phyloP scores from a whole-genome alignment of 2,888 invertebrate species.

The Neoaliturus tenellus region DNA sequence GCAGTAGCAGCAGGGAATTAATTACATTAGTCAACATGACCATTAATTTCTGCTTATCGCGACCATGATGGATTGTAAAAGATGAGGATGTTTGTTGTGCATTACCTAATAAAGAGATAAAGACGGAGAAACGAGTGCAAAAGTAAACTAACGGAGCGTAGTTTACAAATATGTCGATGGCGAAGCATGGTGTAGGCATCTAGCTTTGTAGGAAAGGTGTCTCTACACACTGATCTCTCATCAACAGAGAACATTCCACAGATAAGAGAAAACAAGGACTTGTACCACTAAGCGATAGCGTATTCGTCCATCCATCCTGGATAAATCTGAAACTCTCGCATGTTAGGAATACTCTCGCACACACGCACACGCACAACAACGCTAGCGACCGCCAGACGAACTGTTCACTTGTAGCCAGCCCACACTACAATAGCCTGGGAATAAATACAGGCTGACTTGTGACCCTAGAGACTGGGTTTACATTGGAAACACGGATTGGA shows the following conservation, averaged over 20 bases:
- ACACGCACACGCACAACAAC: neutral
- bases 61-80: too few species aligned
- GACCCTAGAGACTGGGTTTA: neutral
- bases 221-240: neutral
- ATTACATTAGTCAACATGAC: neutral
- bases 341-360: neutral
- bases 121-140: too few species aligned
- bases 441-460: slow-evolving; percentile 7
- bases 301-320: neutral
- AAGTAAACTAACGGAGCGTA: too few species aligned
- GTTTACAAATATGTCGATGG: too few species aligned
- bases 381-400: neutral
- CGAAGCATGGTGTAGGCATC: too few species aligned
- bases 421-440: neutral
- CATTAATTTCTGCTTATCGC: neutral
- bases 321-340: neutral
- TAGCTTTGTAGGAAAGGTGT: neutral
- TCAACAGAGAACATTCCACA: neutral
- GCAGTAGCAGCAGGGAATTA: neutral
- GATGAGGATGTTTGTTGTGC: too few species aligned
- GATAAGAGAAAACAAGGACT: neutral
- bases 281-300: neutral
- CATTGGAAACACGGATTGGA: neutral
- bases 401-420: neutral
- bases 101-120: too few species aligned